These are phyloP conservation scores for Sylvicola cinctus DNA, from an alignment of 2,888 invertebrate genomes.

Conservation along the genomic window DNA sequence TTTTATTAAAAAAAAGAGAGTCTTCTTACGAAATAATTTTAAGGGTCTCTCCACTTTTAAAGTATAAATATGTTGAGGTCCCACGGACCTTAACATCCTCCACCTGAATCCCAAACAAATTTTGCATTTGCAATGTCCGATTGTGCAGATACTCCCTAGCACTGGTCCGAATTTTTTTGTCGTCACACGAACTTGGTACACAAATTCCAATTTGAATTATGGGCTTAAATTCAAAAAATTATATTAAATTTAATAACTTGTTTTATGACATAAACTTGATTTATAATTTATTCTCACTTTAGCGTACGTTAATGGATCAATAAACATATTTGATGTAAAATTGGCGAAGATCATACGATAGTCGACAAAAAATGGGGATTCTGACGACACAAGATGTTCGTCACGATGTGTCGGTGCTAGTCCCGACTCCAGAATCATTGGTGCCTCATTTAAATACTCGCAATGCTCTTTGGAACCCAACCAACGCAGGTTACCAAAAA, in stretches of 20 bases:
- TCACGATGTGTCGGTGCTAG: too few species aligned
- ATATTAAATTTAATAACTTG: not conserved
- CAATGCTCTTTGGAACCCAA: not conserved
- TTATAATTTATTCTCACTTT: too few species aligned
- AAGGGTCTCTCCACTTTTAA: too few species aligned
- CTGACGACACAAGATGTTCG: too few species aligned
- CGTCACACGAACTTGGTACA: conserved; percentile 2
- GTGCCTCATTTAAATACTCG: conserved; percentile 1
- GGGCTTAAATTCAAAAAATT: not conserved
- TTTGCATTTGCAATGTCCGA: conserved; percentile 1
- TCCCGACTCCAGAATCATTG: not conserved
- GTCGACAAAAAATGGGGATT: not conserved
- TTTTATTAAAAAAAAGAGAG: too few species aligned
- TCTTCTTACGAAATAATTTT: too few species aligned
- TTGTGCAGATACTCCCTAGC: not conserved
- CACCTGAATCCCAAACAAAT: not conserved
- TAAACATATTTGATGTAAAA: conserved; percentile 3
- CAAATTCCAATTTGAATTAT: conserved; percentile 5
- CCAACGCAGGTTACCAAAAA: not conserved
- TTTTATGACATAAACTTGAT: too few species aligned
- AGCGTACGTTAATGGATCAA: conserved; percentile 1
- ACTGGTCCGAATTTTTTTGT: conserved; percentile 1
- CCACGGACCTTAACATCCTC: not conserved
- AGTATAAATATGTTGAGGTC: too few species aligned
- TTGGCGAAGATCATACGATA: conserved; percentile 5